These are phyloP conservation scores for Cylas formicarius DNA, from an alignment of 1,140 invertebrate genomes.

Conservation along the genomic window DNA sequence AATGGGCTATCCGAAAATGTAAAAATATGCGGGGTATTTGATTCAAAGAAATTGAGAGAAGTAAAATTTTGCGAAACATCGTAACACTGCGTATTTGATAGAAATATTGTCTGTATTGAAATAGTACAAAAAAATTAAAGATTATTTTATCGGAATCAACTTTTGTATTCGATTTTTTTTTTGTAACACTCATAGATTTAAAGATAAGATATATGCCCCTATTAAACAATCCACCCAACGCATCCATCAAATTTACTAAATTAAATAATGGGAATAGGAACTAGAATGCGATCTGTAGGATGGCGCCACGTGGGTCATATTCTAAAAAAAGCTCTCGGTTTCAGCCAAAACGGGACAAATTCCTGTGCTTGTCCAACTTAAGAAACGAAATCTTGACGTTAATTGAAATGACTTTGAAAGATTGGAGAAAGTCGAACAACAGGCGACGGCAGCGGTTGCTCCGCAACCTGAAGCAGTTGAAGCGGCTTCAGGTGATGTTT, in stretches of 20 bases:
- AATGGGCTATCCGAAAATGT: too few species aligned
- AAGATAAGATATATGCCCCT: not conserved
- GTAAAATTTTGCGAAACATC: too few species aligned
- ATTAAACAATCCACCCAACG: not conserved
- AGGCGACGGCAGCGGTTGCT: conserved; percentile 23
- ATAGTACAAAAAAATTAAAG: too few species aligned
- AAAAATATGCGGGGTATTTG: too few species aligned
- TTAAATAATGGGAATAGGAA: not conserved
- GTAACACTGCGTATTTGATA: too few species aligned
- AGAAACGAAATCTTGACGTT: conserved; percentile 27
- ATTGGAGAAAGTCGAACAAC: conserved; percentile 29
- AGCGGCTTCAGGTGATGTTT: conserved; percentile 30
- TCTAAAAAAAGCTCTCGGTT: too few species aligned
- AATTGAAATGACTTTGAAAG: conserved; percentile 27
- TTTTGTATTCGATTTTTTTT: too few species aligned
- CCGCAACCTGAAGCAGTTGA: conserved; percentile 28
- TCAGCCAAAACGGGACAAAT: conserved; percentile 26
- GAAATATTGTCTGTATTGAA: too few species aligned
- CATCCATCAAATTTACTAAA: not conserved
- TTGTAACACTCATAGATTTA: conserved; percentile 4
- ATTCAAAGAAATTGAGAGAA: too few species aligned
- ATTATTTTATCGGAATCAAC: too few species aligned
- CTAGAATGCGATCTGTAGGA: not conserved
- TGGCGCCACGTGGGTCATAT: too few species aligned
- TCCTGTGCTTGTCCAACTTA: conserved; percentile 24